Percentiles rank a stretch among this genome's conserved stretches.
phyloP scores from a whole-genome alignment of 1,140 invertebrate species.

The Luehdorfia chinensis region DNA sequence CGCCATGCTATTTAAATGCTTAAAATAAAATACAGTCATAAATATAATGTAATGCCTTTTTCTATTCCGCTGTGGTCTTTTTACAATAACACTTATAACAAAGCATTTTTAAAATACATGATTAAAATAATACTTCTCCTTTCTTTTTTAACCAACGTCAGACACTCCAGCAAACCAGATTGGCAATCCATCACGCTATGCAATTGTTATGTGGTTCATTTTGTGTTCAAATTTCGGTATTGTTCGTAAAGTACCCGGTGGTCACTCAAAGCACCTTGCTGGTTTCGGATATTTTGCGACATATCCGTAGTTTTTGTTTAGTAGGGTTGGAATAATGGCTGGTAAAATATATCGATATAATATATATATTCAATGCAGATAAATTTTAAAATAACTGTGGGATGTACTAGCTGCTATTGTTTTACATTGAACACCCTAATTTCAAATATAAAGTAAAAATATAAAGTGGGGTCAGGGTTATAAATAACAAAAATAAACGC shows the following conservation, averaged over 20 bases:
- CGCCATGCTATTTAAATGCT: no score
- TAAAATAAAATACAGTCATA: no score
- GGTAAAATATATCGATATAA: conserved; percentile 18
- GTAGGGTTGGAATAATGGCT: conserved; percentile 30
- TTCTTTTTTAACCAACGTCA: not conserved
- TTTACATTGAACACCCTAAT: no score
- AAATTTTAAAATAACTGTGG: no score
- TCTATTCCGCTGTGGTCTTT: no score
- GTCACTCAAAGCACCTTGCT: conserved; percentile 50
- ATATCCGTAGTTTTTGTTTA: conserved; percentile 24
- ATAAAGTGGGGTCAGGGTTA: no score
- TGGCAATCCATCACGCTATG: conserved; percentile 46
- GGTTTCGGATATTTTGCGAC: conserved; percentile 32
- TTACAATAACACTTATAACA: no score
- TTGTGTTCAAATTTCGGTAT: conserved; percentile 28
- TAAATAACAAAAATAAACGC: no score
- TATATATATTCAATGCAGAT: not conserved
- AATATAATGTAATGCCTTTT: no score
- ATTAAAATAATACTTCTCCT: not conserved
- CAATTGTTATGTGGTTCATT: conserved; percentile 46
- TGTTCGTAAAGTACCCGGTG: conserved; percentile 41
- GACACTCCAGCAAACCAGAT: conserved; percentile 24
- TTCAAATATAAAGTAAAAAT: no score
- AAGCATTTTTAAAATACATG: no score
- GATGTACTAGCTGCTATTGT: no score